Conservation (phyloP, 2,888 invertebrate species). For the Eupithecia insigniata region DNA sequence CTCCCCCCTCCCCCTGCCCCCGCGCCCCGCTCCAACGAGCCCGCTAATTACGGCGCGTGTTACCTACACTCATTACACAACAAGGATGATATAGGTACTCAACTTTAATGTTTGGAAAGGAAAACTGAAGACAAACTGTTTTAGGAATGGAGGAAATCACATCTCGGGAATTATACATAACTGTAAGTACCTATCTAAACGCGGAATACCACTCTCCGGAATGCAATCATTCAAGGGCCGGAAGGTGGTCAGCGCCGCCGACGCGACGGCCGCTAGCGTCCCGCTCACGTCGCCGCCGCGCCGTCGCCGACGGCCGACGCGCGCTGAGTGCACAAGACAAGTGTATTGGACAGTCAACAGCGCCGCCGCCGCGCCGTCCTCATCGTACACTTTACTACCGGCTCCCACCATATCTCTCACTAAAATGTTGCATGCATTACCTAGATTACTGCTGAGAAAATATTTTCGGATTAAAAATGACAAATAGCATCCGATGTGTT, state of each 20-base stretch:
- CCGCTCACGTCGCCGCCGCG: background rate
- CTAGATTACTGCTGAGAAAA: background rate
- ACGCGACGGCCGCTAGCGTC: background rate
- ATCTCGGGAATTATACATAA: background rate
- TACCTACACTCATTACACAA: background rate
- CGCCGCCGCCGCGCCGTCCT: background rate
- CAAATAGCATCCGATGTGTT: background rate
- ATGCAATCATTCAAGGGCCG: background rate
- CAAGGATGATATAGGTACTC: too few species aligned
- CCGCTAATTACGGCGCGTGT: constrained; percentile 1
- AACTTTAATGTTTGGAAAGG: background rate
- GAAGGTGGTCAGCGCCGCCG: background rate
- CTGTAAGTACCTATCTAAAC: too few species aligned
- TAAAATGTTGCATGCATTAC: background rate
- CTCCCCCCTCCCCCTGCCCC: background rate
- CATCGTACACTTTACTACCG: background rate
- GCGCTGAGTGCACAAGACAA: background rate
- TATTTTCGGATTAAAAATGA: background rate
- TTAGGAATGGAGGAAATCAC: background rate
- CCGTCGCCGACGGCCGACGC: background rate
- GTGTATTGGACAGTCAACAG: background rate
- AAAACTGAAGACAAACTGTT: background rate
- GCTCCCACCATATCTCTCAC: background rate
- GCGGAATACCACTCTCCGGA: background rate
- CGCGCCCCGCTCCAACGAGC: background rate